Percentiles rank a stretch among this genome's conserved stretches.
Evolutionary conservation across 2,888 invertebrate species (phyloP).

Genomic region (Hemicrepidius hirtus): DNA sequence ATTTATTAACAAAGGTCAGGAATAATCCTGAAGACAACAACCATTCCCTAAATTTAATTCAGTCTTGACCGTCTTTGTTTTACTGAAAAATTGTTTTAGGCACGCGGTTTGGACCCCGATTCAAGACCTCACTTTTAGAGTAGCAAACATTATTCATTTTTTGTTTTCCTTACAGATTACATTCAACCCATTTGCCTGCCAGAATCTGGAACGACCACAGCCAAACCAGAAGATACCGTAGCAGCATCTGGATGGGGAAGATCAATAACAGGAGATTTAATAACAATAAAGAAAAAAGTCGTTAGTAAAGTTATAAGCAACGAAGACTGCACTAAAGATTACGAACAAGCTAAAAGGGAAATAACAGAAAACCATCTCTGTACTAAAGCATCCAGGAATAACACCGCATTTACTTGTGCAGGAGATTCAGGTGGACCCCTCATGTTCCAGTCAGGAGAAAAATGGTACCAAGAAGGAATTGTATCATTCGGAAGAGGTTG

Average conservation of each 20-base stretch:
- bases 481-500: constrained; percentile 17
- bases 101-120: too few species aligned
- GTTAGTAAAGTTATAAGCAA: constrained; percentile 8
- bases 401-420: neutral
- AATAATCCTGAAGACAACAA: too few species aligned
- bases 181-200: constrained; percentile 26
- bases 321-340: constrained; percentile 21
- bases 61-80: too few species aligned
- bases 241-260: constrained; percentile 29
- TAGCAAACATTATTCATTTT: too few species aligned
- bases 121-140: too few species aligned
- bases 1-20: too few species aligned
- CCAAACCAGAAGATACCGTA: constrained; percentile 1
- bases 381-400: constrained; percentile 1
- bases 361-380: constrained; percentile 29
- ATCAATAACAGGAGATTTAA: neutral
- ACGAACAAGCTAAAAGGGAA: neutral
- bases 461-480: constrained; percentile 17
- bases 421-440: constrained; percentile 31
- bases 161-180: constrained; percentile 8
- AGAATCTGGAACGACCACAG: too few species aligned
- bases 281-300: constrained; percentile 22
- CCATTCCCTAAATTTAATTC: too few species aligned
- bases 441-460: neutral
- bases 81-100: too few species aligned